Percentiles rank a stretch among this genome's conserved stretches.
Conservation (phyloP, 2,113 vertebrate species). For the Chaetura pelagica region DNA sequence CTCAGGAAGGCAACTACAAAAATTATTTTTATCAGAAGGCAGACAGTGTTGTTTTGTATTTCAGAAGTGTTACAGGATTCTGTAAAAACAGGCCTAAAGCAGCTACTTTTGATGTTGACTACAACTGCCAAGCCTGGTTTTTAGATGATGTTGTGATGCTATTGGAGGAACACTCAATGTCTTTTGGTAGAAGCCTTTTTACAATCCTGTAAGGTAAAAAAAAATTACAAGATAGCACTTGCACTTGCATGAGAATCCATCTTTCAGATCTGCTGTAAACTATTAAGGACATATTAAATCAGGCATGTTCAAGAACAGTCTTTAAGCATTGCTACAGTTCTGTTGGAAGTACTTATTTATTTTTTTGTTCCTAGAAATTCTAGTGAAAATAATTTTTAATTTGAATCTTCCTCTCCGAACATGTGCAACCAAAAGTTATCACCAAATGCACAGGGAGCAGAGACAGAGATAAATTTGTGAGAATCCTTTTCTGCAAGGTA, state of each 20-base stretch:
- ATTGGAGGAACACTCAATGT: background rate
- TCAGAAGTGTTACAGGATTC: background rate
- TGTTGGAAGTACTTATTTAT: background rate
- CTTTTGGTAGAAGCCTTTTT: background rate
- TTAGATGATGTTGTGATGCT: background rate
- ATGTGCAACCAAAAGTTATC: background rate
- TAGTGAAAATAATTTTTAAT: background rate
- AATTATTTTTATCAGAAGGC: background rate
- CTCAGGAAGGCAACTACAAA: background rate
- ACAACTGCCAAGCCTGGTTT: background rate
- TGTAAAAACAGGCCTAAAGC: background rate
- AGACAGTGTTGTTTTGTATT: background rate
- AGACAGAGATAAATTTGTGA: background rate
- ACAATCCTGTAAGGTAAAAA: background rate
- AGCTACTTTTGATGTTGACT: background rate
- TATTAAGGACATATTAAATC: background rate
- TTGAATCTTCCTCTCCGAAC: background rate
- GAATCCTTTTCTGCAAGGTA: background rate
- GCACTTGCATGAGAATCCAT: background rate
- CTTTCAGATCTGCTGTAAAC: background rate
- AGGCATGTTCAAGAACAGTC: background rate
- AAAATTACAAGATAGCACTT: background rate
- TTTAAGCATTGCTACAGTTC: background rate
- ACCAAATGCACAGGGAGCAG: background rate
- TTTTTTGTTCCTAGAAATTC: background rate